Percentiles rank a stretch among this genome's conserved stretches.
Conservation (phyloP, 2,797 vertebrate species). For the Clamator glandarius region DNA sequence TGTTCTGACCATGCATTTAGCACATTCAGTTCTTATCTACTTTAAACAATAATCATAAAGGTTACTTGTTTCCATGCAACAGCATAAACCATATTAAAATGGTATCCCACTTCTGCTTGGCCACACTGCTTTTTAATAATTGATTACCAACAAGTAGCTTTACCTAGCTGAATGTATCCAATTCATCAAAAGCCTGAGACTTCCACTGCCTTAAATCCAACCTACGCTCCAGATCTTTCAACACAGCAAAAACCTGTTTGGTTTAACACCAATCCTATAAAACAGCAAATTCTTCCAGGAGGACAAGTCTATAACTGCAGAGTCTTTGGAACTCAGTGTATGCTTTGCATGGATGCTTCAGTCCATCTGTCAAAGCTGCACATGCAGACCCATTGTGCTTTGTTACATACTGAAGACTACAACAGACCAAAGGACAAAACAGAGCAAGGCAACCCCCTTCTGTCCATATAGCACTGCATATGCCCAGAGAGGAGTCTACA, state of each 20-base stretch:
- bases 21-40: conserved; percentile 2
- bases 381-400: background rate
- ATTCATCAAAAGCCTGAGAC: background rate
- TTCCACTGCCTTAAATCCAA: background rate
- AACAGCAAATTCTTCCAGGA: background rate
- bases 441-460: background rate
- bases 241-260: background rate
- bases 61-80: background rate
- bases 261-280: background rate
- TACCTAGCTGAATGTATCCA: background rate
- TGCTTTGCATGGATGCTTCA: background rate
- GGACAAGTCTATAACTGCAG: rapidly evolving
- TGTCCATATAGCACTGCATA: background rate
- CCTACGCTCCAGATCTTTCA: background rate
- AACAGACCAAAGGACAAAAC: background rate
- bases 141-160: background rate
- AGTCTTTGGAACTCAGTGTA: background rate
- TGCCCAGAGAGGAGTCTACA: background rate
- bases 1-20: background rate
- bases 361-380: background rate
- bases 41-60: background rate
- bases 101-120: background rate
- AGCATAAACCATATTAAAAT: background rate
- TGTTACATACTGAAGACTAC: background rate
- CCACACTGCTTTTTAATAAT: background rate